A percentile compares a stretch with the other conserved stretches of the same genome.
Evolutionary conservation across 2,113 vertebrate genomes (phyloP).

Genomic region (Petaurus breviceps): DNA sequence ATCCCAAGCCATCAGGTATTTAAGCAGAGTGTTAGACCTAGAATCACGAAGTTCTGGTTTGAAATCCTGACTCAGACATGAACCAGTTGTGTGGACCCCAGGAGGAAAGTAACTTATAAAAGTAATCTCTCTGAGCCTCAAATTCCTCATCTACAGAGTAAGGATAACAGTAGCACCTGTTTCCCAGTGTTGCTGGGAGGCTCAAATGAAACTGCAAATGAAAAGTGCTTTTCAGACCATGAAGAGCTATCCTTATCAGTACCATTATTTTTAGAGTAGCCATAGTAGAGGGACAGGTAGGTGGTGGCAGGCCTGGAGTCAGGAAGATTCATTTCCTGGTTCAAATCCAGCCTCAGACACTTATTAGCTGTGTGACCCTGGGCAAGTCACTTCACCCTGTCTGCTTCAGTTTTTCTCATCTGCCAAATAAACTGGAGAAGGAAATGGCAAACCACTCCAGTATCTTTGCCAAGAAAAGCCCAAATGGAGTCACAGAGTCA

Average conservation of each 20-base stretch:
- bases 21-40: not conserved
- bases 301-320: not conserved
- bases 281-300: no score
- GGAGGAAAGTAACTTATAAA: no score
- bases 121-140: no score
- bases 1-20: not conserved
- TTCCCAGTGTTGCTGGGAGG: no score
- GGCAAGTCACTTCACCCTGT: not conserved
- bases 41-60: not conserved
- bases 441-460: not conserved
- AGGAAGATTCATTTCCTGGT: not conserved
- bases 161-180: no score
- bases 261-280: not conserved
- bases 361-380: not conserved
- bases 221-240: no score
- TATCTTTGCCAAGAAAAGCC: not conserved
- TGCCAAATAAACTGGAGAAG: not conserved
- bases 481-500: no score
- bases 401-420: not conserved
- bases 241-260: no score
- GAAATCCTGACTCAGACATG: not conserved
- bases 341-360: not conserved
- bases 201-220: no score
- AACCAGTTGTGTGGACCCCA: no score
- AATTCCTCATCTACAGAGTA: no score